Percentiles rank a stretch among this genome's conserved stretches.
phyloP scores from a whole-genome alignment of 2,113 vertebrate genomes.

The Felis chaus region DNA sequence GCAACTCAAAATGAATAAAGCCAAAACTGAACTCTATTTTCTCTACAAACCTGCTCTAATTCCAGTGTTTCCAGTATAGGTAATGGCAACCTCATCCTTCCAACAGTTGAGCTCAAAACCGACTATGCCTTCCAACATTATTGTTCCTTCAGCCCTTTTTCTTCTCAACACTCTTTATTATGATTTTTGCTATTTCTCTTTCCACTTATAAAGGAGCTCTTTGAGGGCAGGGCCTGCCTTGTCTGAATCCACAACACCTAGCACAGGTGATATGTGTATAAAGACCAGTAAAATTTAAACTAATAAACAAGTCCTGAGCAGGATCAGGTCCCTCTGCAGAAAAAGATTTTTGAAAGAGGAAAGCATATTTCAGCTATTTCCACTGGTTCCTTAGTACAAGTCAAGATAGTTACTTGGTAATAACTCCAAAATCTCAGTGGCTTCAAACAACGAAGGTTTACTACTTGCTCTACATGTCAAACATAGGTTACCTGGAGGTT shows the following conservation, averaged over 20 bases:
- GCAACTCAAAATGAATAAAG: constrained; percentile 20
- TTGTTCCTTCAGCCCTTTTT: neutral
- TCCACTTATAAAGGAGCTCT: neutral
- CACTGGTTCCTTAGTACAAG: neutral
- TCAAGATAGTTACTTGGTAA: neutral
- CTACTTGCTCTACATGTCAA: constrained; percentile 6
- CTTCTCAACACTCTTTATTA: neutral
- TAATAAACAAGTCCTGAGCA: neutral
- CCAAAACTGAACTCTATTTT: neutral
- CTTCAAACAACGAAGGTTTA: neutral
- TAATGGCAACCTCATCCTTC: neutral
- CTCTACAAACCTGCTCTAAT: neutral
- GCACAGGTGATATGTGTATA: neutral
- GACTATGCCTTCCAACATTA: neutral
- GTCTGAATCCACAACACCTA: neutral
- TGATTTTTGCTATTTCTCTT: constrained; percentile 10
- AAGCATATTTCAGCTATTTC: constrained; percentile 33
- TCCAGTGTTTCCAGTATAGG: neutral
- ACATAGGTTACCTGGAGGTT: neutral
- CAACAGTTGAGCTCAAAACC: neutral
- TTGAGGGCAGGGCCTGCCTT: neutral
- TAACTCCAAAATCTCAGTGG: neutral
- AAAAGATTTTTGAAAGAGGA: constrained; percentile 7
- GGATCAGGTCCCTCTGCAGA: neutral
- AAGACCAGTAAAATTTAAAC: constrained; percentile 20